These are phyloP conservation scores for Chelidonichthys spinosus DNA, from an alignment of 2,797 vertebrate genomes.

Conservation along the genomic window DNA sequence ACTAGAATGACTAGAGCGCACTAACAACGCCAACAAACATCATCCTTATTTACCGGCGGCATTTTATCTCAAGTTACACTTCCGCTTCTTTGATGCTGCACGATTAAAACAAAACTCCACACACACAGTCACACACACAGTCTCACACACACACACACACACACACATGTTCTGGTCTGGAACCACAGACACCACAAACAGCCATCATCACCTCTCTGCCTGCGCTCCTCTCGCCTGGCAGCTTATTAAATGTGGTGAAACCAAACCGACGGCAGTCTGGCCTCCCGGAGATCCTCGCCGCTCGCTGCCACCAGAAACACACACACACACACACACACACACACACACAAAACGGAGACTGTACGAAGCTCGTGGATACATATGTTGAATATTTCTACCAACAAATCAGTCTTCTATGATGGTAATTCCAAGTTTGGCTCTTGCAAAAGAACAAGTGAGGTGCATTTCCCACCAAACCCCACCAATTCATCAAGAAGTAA, in stretches of 20 bases:
- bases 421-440: not conserved
- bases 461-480: not conserved
- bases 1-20: conserved; percentile 23
- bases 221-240: conserved; percentile 33
- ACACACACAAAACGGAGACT: no score
- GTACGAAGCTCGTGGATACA: no score
- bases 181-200: conserved; percentile 59
- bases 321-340: no score
- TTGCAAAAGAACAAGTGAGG: not conserved
- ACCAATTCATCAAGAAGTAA: no score
- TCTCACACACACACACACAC: conserved; percentile 26
- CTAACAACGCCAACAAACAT: conserved; percentile 12
- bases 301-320: not conserved
- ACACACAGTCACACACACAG: not conserved
- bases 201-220: conserved; percentile 48
- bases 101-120: conserved; percentile 10
- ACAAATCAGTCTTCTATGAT: no score
- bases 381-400: no score
- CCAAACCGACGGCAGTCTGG: conserved; percentile 13
- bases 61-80: conserved; percentile 13
- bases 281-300: not conserved
- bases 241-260: conserved; percentile 54
- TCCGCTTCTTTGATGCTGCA: conserved; percentile 1
- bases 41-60: conserved; percentile 17
- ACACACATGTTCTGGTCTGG: conserved; percentile 43